Evolutionary conservation across 2,888 invertebrate species (phyloP), one percentile per base, ranked within the genome.

Genomic region (Tiliacea citrago): DNA sequence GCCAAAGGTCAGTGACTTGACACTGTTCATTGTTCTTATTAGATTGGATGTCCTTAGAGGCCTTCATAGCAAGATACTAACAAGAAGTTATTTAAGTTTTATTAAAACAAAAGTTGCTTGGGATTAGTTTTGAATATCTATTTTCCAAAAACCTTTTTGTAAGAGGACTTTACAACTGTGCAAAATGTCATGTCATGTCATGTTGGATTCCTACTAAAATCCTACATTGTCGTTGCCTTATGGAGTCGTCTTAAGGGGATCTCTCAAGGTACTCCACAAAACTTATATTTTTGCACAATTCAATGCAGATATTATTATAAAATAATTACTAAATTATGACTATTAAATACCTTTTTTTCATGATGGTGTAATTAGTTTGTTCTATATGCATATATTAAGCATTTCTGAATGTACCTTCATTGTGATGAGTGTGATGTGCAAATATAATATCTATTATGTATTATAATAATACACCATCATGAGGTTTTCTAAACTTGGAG

Each of bases 1-100:
- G 71, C 60, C 81, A 75, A 77, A 79, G 85, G 73, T 85, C 77
- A 76, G 65, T 62, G 68, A 77, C 75, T 57, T 70, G 79, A 62
- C 73, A 67, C 42, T 71, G 71, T 66, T 65, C 49, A 72, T 74
- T 69, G 16, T 66, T 55, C 72, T 76, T 80, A 79, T 80, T 75
- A 63, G 47, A 67, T 79, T 72, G 68, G 39, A 39, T 29, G 12
- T 18, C 49, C 67, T 62, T 49, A 53, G 45, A 42, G 47, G 53
- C 10, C 63, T 57, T 68, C 35, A 29, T n/a, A 66, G 18, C 8
- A 47, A 67, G 45, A 65, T 35, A 45, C 21, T n/a, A 16, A 68
- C 5, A 47, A 51, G 29, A 42, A 39, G 24, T 29, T 35, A 47
- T 55, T 39, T 9, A 12, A 53, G 12, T 67, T 51, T 55, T 18